Evolutionary conservation across 1,140 invertebrate species (phyloP).

Genomic region (Ditylenchus dipsaci): DNA sequence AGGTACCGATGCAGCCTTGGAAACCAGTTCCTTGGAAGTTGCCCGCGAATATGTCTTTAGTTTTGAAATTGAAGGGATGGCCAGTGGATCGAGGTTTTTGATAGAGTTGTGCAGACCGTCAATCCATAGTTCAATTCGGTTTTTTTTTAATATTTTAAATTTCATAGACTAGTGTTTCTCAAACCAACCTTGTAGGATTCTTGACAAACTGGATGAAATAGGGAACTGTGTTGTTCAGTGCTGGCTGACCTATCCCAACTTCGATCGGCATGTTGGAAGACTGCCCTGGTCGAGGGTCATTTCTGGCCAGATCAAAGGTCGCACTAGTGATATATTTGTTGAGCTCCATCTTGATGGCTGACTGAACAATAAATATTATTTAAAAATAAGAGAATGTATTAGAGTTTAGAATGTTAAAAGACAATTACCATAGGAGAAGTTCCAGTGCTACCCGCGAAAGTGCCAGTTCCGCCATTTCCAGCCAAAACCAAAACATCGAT

Average conservation of each 20-base stretch:
- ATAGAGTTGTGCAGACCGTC: conserved; percentile 20
- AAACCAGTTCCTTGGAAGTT: conserved; percentile 32
- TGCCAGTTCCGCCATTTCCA: conserved; percentile 16
- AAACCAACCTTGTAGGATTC: conserved; percentile 38
- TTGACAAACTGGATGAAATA: conserved; percentile 44
- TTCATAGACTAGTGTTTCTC: neutral
- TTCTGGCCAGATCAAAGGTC: conserved; percentile 30
- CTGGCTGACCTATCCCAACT: conserved; percentile 29
- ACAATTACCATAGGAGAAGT: neutral
- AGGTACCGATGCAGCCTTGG: conserved; percentile 32
- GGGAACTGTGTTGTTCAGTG: conserved; percentile 44
- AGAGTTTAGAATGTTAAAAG: neutral
- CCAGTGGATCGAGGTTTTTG: conserved; percentile 18
- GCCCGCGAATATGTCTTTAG: conserved; percentile 30
- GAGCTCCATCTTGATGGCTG: neutral
- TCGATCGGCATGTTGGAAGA: conserved; percentile 17
- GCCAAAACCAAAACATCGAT: conserved; percentile 18
- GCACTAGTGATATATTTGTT: conserved; percentile 29
- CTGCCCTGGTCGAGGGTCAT: neutral
- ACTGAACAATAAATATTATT: too few species aligned
- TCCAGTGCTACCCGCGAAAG: neutral
- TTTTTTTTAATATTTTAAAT: neutral
- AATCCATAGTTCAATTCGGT: conserved; percentile 12
- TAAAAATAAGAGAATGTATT: neutral
- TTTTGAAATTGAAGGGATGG: conserved; percentile 10